Evolutionary conservation across 1,140 invertebrate species (phyloP).

Genomic region (Drosophila chauvacae): DNA sequence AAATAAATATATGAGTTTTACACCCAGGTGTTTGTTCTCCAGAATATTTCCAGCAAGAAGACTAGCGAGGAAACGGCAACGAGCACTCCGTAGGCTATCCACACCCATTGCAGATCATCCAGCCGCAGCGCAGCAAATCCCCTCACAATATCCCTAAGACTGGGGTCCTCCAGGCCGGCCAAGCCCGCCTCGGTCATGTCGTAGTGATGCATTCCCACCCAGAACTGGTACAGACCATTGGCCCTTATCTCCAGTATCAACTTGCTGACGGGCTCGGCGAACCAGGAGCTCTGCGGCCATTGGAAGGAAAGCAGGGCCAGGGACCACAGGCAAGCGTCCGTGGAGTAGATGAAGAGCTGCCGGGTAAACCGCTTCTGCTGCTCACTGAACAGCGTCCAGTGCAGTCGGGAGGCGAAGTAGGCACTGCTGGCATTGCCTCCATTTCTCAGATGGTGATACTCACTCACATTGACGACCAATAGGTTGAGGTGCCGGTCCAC

Average conservation of each 20-base stretch:
- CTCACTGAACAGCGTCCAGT: slow-evolving; percentile 58
- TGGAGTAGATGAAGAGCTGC: slow-evolving; percentile 62
- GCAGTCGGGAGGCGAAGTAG: slow-evolving; percentile 58
- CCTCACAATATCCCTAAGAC: neutral
- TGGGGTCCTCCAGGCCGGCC: slow-evolving; percentile 50
- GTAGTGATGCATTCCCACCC: slow-evolving; percentile 60
- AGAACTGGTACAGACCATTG: slow-evolving; percentile 59
- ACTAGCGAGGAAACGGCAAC: neutral
- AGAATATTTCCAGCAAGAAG: slow-evolving; percentile 25
- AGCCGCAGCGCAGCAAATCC: neutral
- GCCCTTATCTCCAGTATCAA: slow-evolving; percentile 56
- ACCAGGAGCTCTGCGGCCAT: slow-evolving; percentile 42
- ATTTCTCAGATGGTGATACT: slow-evolving; percentile 37
- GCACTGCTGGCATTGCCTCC: slow-evolving; percentile 52
- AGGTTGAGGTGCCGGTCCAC: slow-evolving; percentile 4
- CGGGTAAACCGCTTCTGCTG: slow-evolving; percentile 62
- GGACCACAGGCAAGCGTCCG: slow-evolving; percentile 50
- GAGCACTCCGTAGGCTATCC: slow-evolving; percentile 32
- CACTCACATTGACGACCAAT: slow-evolving; percentile 37
- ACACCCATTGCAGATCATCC: slow-evolving; percentile 44
- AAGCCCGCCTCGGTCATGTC: slow-evolving; percentile 61
- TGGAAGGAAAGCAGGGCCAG: slow-evolving; percentile 52
- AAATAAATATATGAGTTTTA: slow-evolving; percentile 23
- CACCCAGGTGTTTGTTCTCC: neutral
- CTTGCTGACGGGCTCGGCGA: slow-evolving; percentile 49